Evolutionary conservation across 2,797 vertebrate genomes (phyloP).

Genomic region (Macrochelys suwanniensis): DNA sequence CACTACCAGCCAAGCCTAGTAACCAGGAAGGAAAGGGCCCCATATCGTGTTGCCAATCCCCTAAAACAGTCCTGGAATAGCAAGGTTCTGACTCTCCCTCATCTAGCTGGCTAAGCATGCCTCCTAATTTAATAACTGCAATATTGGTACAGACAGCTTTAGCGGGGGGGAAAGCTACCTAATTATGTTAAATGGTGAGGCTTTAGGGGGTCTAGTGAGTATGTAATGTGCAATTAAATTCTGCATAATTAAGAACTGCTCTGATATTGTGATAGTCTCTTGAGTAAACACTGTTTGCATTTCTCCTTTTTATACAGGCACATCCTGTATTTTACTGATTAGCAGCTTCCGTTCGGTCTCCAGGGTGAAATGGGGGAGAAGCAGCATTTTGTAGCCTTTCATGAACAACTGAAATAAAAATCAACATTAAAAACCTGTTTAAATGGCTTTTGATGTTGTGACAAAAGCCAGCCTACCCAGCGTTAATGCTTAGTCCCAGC

Average conservation of each 20-base stretch:
- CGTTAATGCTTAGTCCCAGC: neutral
- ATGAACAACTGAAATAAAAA: constrained; percentile 7
- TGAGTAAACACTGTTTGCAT: constrained; percentile 52
- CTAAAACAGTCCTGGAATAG: neutral
- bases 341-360: constrained; percentile 42
- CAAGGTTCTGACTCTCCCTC: neutral
- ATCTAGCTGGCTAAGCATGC: neutral
- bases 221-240: constrained; percentile 65
- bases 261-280: constrained; percentile 48
- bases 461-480: neutral
- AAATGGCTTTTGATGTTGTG: neutral
- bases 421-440: constrained; percentile 26
- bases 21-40: neutral
- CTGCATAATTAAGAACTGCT: constrained; percentile 66
- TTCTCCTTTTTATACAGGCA: constrained; percentile 43
- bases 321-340: constrained; percentile 47
- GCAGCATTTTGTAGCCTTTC: constrained; percentile 49
- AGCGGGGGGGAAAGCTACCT: neutral
- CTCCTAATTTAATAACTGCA: constrained; percentile 54
- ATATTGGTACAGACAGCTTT: constrained; percentile 59
- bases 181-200: constrained; percentile 61
- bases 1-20: constrained; percentile 25
- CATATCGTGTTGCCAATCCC: neutral
- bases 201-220: constrained; percentile 40
- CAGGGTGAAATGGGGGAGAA: neutral